Evolutionary conservation across 2,888 invertebrate genomes (phyloP).

Genomic region (Rugalucina vietnamica): DNA sequence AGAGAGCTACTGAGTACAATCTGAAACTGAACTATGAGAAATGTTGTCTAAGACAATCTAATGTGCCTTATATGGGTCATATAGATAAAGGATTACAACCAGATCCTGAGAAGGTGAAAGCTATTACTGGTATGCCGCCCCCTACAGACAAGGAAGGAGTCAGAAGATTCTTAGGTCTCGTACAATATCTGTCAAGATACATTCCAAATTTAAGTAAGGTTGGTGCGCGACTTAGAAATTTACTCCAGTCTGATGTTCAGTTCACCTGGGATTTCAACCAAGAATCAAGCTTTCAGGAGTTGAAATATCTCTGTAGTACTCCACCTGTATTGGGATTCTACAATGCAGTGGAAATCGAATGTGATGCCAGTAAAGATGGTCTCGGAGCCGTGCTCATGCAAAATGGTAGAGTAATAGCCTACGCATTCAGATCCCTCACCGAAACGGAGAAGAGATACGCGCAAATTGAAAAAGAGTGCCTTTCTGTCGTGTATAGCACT

Average conservation of each 20-base stretch:
- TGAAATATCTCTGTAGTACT: conserved; percentile 50
- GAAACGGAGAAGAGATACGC: conserved; percentile 57
- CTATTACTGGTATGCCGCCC: conserved; percentile 61
- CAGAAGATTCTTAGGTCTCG: conserved; percentile 55
- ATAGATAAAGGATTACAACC: conserved; percentile 47
- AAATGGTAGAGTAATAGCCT: conserved; percentile 55
- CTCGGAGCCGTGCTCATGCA: conserved; percentile 62
- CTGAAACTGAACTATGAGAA: conserved; percentile 60
- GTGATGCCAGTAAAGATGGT: conserved; percentile 60
- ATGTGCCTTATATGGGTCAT: conserved; percentile 57
- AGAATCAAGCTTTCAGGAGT: conserved; percentile 45
- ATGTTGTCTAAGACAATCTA: conserved; percentile 33
- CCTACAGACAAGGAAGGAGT: conserved; percentile 62
- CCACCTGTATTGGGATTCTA: conserved; percentile 55
- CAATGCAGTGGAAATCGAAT: conserved; percentile 56
- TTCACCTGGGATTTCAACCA: conserved; percentile 58
- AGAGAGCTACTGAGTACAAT: conserved; percentile 56
- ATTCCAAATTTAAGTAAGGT: conserved; percentile 35
- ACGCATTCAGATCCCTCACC: conserved; percentile 54
- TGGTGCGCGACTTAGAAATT: conserved; percentile 41
- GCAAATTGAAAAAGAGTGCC: conserved; percentile 59
- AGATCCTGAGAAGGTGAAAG: conserved; percentile 55
- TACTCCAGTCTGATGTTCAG: conserved; percentile 51
- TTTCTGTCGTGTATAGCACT: conserved; percentile 57
- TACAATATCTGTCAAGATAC: conserved; percentile 55